Base-by-base conservation (phyloP, 2,797 vertebrate genomes). In the Steatocranus sp. region DNA sequence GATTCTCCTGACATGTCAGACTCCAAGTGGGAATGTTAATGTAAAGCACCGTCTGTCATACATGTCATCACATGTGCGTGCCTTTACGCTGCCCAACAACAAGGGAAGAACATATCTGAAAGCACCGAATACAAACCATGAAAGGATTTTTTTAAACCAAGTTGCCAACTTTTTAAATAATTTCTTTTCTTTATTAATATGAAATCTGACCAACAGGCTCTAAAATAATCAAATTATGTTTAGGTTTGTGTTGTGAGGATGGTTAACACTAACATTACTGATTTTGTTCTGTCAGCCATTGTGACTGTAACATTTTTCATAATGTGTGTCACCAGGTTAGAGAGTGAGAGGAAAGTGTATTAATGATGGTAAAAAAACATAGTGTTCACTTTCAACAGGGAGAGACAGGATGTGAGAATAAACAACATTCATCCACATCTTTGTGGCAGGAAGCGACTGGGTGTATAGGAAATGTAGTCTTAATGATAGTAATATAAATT, bases 391-490 rank as follows among this genome's bases (percentile, higher is more conserved):
- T 25, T 79, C 23, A 23, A 11, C 34, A 51, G 11, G 43, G 20
- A 53, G 27, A 15, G 63, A 49, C 11, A 25, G 23, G 2, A 34
- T 36, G 76, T 14, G 15, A 41, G 18, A 56, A 36, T 32, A 79
- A 83, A 76, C 50, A 74, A 43, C 25, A 61, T 30, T 43, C 32
- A 43, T 86, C 17, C 27, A 76, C 49, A 20, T 81, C 5, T 53
- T 36, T 70, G 51, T 18, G 48, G 15, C 49, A 50, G 38, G 56
- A 75, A 77, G 75, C 9, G 12, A 78, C 36, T 43, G 51, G 49
- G 56, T 54, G 38, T 53, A 82, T 15, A 54, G 46, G 15, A 76
- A 80, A 81, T 79, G 18, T 41, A 43, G 20, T 77, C 20, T 61
- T 61, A 56, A 75, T 32, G 48, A 75, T 17, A 49, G 51, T 66